A percentile compares a stretch with the other conserved stretches of the same genome.
Evolutionary conservation across 2,797 vertebrate genomes (phyloP).

Genomic region (Bovichtus diacanthus): DNA sequence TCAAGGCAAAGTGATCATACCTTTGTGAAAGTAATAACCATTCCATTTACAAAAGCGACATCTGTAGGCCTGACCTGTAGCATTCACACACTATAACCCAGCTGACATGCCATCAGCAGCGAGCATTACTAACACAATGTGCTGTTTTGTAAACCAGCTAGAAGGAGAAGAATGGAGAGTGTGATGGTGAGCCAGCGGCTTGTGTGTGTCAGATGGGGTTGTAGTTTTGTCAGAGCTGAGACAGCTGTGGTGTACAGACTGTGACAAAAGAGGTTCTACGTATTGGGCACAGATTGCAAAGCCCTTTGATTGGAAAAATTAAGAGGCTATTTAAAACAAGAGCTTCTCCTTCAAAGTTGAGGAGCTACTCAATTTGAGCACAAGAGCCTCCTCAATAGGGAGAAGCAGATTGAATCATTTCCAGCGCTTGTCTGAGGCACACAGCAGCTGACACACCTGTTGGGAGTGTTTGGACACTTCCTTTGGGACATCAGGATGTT

Average conservation of each 20-base stretch:
- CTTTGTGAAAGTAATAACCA: not conserved
- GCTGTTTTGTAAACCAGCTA: not conserved
- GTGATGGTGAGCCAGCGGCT: not conserved
- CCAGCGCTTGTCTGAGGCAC: constrained; percentile 8
- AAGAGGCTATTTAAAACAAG: constrained; percentile 14
- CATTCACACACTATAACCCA: not conserved
- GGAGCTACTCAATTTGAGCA: constrained; percentile 19
- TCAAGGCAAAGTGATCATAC: not conserved
- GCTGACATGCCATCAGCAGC: not conserved
- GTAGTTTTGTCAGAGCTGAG: not conserved
- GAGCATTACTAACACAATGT: not conserved
- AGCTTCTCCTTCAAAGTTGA: constrained; percentile 35
- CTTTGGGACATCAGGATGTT: constrained; percentile 14
- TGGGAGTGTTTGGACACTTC: constrained; percentile 9
- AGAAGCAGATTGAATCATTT: constrained; percentile 29
- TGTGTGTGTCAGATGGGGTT: constrained; percentile 6
- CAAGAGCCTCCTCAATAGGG: constrained; percentile 19
- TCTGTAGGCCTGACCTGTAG: constrained; percentile 1
- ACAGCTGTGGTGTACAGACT: constrained; percentile 20
- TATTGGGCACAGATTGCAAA: constrained; percentile 3
- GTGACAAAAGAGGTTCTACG: constrained; percentile 19
- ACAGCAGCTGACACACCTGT: constrained; percentile 16
- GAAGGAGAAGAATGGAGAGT: not conserved
- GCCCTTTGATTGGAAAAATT: constrained; percentile 10
- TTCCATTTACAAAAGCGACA: not conserved